phyloP scores from a whole-genome alignment of 37 sponge, comb jelly and placozoan species.

The Geodia barretti region DNA sequence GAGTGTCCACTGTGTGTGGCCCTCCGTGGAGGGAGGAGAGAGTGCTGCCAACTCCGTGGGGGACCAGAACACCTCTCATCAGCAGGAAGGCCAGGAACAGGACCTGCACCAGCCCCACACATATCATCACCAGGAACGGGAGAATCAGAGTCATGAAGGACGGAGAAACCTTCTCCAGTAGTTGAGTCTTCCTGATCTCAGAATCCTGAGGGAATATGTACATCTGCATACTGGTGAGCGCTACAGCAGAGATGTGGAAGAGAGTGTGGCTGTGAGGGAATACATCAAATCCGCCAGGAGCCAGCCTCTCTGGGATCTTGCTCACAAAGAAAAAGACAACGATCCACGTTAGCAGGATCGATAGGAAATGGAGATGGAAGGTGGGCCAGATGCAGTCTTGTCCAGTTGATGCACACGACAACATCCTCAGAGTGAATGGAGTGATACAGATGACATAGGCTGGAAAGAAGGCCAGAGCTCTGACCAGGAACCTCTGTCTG shows the following conservation, averaged over 20 bases:
- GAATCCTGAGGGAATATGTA: conserved; percentile 50
- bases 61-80: conserved; percentile 4
- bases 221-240: conserved; percentile 46
- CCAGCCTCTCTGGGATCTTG: conserved; percentile 82
- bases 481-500: conserved; percentile 38
- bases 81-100: conserved; percentile 15
- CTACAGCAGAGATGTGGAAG: conserved; percentile 66
- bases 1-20: too few species aligned
- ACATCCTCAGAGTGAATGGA: conserved; percentile 26
- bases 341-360: not conserved
- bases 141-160: conserved; percentile 3
- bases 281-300: conserved; percentile 79
- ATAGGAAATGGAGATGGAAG: not conserved
- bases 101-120: conserved; percentile 22
- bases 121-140: conserved; percentile 14
- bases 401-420: conserved; percentile 7
- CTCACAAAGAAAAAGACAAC: conserved; percentile 70
- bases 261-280: conserved; percentile 85
- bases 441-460: conserved; percentile 11
- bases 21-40: too few species aligned
- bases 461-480: conserved; percentile 27
- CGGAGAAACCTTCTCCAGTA: too few species aligned
- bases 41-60: too few species aligned
- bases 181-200: not conserved
- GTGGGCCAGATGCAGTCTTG: conserved; percentile 40